Evolutionary conservation across 2,888 invertebrate genomes (phyloP).

Genomic region (Cremastinae sp.): DNA sequence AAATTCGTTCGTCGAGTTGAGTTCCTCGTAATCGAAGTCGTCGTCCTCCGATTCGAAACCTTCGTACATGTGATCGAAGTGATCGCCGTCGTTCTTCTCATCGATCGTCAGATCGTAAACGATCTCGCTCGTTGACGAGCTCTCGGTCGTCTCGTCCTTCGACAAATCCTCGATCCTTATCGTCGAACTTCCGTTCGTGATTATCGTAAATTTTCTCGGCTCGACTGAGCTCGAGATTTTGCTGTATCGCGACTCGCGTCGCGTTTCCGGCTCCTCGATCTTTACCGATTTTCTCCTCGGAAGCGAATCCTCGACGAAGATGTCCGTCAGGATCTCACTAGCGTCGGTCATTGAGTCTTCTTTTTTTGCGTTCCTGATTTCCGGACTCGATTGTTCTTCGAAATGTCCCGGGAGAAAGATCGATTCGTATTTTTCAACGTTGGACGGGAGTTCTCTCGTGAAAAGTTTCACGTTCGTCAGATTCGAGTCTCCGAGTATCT

Average conservation of each 20-base stretch:
- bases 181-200: slow-evolving; percentile 54
- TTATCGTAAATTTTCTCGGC: slow-evolving; percentile 54
- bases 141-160: slow-evolving; percentile 2
- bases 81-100: slow-evolving; percentile 46
- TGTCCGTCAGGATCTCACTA: slow-evolving; percentile 30
- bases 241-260: not conserved
- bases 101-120: not conserved
- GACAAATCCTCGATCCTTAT: slow-evolving; percentile 52
- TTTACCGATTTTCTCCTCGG: not conserved
- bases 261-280: not conserved
- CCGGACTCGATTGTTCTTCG: slow-evolving; percentile 5
- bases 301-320: slow-evolving; percentile 3
- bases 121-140: slow-evolving; percentile 11
- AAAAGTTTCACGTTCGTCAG: slow-evolving; percentile 57
- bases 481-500: slow-evolving; percentile 35
- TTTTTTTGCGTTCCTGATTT: not conserved
- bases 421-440: slow-evolving; percentile 28
- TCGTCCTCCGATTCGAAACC: slow-evolving; percentile 58
- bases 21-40: slow-evolving; percentile 59
- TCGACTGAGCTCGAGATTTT: slow-evolving; percentile 20
- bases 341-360: not conserved
- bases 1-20: slow-evolving; percentile 49
- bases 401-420: slow-evolving; percentile 1
- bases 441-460: slow-evolving; percentile 43
- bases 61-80: slow-evolving; percentile 64